phyloP scores from a whole-genome alignment of 2,113 vertebrate genomes.

The Galbula dea region DNA sequence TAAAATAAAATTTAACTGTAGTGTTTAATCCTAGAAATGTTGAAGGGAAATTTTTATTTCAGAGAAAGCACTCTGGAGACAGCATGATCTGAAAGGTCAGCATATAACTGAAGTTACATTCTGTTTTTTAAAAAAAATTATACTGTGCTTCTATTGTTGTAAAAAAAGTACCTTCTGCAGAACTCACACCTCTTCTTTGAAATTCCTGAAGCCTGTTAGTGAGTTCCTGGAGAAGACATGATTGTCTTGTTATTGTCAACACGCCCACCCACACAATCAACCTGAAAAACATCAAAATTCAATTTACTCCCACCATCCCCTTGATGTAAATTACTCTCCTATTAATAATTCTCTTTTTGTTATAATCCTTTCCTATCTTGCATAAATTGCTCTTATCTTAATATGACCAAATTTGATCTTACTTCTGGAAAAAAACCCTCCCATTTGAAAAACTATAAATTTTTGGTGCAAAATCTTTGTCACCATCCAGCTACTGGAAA shows the following conservation, averaged over 20 bases:
- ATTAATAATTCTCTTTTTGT: constrained; percentile 68
- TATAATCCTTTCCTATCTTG: neutral
- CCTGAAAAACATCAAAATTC: constrained; percentile 59
- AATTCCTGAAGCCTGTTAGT: neutral
- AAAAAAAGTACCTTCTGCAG: neutral
- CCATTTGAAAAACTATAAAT: neutral
- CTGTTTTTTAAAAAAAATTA: neutral
- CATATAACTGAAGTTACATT: neutral
- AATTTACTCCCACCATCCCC: constrained; percentile 49
- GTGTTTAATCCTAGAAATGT: neutral
- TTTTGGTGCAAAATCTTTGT: neutral
- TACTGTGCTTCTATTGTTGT: neutral
- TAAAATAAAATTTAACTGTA: neutral
- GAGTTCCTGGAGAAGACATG: neutral
- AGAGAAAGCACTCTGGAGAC: neutral
- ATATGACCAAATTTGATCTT: neutral
- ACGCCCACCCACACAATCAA: constrained; percentile 41
- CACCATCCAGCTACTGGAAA: neutral
- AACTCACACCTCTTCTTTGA: neutral
- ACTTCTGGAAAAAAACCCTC: neutral
- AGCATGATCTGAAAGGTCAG: neutral
- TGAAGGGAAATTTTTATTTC: neutral
- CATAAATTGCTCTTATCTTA: constrained; percentile 11
- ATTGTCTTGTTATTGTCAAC: constrained; percentile 65
- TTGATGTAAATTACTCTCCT: constrained; percentile 56